Conservation (phyloP, 2,797 vertebrate genomes). For the Xenentodon cancila region DNA sequence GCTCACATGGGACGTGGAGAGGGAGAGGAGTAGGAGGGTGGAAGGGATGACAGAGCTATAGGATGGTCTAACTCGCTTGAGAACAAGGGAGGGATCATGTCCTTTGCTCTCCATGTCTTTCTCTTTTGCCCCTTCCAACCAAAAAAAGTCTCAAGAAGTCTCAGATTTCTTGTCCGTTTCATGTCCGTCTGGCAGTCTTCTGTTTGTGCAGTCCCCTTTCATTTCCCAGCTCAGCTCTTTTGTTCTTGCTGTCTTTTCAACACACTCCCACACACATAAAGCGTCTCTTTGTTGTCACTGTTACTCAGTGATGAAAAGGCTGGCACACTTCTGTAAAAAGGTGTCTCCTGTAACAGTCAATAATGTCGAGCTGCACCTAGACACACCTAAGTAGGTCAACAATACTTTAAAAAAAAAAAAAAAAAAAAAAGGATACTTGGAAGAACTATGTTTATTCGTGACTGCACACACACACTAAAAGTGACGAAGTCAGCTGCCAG, state of each 20-base stretch:
- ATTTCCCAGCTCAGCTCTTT: constrained; percentile 27
- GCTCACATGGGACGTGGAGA: constrained; percentile 69
- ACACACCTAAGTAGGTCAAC: constrained; percentile 15
- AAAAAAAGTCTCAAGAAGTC: constrained; percentile 43
- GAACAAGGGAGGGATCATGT: constrained; percentile 53
- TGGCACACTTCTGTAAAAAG: constrained; percentile 36
- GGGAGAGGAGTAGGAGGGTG: constrained; percentile 37
- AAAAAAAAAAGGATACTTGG: neutral
- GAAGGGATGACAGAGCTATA: constrained; percentile 36
- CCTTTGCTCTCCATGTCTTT: constrained; percentile 33
- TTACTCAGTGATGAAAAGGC: constrained; percentile 43
- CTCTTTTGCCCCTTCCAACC: constrained; percentile 16
- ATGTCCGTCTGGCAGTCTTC: constrained; percentile 34
- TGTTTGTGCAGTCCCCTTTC: constrained; percentile 28
- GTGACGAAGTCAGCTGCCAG: constrained; percentile 18
- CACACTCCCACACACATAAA: constrained; percentile 1
- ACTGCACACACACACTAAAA: constrained; percentile 9
- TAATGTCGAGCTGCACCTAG: constrained; percentile 33
- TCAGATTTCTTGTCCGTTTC: constrained; percentile 45
- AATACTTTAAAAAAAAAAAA: no score
- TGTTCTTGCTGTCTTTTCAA: constrained; percentile 29
- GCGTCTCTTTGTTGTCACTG: constrained; percentile 24
- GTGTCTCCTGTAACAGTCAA: constrained; percentile 55
- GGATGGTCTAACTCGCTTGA: constrained; percentile 54
- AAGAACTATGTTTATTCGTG: constrained; percentile 7